Evolutionary conservation across 2,888 invertebrate species (phyloP), one percentile per base, ranked within the genome.

Genomic region (Apamea sordens): DNA sequence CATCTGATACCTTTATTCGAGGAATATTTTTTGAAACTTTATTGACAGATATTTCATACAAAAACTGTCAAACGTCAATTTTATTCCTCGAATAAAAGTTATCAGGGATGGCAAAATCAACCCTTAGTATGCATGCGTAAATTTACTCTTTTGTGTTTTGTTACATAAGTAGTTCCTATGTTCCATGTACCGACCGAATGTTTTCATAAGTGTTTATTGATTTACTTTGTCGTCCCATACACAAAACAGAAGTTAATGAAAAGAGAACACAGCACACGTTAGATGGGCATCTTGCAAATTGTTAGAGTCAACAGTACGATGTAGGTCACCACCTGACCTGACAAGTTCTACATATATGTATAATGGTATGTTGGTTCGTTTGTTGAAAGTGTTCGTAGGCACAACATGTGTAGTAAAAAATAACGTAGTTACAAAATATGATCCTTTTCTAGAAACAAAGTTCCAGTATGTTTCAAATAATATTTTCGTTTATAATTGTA

Each of bases 211-310:
- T 44, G 11, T 68, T 18, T n/a, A 41, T 65, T 76, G 15, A 53
- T 47, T 28, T n/a, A 47, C 28, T 56, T 70, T 24, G 15, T 11
- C 50, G 6, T 32, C 1, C 1, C 36, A 41, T 41, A 44, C 1
- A 68, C 1, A 18, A 76, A 65, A 36, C 44, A 28, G n/a, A 71
- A 64, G 56, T 32, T 76, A 87, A 82, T 82, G 76, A 68, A 84
- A 80, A 80, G 41, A 77, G 79, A 86, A 79, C 61, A 80, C 36
- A 77, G 36, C 5, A 7, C 2, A 63, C 72, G 74, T 82, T 71
- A 82, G 78, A 67, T 71, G 77, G 71, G 3, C 69, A 67, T 80
- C 80, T 87, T 77, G 77, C 70, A 77, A 84, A 82, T 88, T 76
- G 83, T 80, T 75, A 67, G 74, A 73, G 75, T 74, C 75, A 76